Evolutionary conservation across 2,797 vertebrate genomes (phyloP).

Genomic region (Remorina albescens): DNA sequence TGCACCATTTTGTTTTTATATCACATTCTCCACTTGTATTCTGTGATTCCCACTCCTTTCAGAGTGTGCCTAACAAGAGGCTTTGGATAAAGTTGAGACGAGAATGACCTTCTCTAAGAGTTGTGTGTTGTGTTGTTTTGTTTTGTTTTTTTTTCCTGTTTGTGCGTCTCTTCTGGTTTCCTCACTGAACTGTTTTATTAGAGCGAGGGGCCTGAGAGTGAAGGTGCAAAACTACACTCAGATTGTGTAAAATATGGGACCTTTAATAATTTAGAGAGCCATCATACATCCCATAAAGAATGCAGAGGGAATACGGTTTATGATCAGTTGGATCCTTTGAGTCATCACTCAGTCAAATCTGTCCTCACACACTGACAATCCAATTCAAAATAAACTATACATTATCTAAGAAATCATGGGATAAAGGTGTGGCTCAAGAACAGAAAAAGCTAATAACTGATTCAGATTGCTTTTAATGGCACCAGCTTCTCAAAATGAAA

Average conservation of each 20-base stretch:
- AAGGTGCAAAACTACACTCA: too few species aligned
- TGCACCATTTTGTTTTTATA: slow-evolving; percentile 56
- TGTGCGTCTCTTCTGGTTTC: not conserved
- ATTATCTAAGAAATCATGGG: too few species aligned
- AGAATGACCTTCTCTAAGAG: slow-evolving; percentile 15
- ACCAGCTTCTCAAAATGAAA: not conserved
- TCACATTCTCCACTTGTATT: slow-evolving; percentile 24
- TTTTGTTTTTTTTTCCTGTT: not conserved
- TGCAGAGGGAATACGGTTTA: too few species aligned
- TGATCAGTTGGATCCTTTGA: not conserved
- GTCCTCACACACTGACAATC: not conserved
- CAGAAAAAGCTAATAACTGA: too few species aligned
- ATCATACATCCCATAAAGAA: not conserved
- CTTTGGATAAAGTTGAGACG: slow-evolving; percentile 26
- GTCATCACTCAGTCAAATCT: not conserved
- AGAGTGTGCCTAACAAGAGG: slow-evolving; percentile 27
- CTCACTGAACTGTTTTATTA: too few species aligned
- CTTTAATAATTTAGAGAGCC: not conserved
- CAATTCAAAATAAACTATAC: too few species aligned
- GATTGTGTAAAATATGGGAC: too few species aligned
- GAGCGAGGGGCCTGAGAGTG: too few species aligned
- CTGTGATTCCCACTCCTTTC: slow-evolving; percentile 15
- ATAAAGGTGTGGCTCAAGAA: too few species aligned
- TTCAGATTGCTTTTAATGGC: too few species aligned
- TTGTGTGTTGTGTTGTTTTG: not conserved